phyloP scores from a whole-genome alignment of 2,797 vertebrate genomes.

The Dicrostonyx torquatus region DNA sequence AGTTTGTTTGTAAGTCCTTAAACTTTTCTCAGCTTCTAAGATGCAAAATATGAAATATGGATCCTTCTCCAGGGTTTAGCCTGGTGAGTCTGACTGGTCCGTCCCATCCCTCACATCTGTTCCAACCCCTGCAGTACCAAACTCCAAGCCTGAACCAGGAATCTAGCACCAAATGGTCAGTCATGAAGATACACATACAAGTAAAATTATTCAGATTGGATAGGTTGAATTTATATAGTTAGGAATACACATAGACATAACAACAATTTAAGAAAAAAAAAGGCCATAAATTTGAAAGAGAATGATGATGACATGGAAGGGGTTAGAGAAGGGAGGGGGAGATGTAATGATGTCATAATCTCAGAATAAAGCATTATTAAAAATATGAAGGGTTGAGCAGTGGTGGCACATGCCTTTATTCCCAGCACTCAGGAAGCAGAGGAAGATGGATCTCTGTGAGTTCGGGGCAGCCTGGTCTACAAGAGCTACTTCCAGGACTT shows the following conservation, averaged over 20 bases:
- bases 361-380: not conserved
- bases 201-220: not conserved
- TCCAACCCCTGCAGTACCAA: not conserved
- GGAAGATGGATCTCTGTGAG: no score
- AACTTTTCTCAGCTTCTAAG: not conserved
- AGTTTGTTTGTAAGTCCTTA: constrained; percentile 4
- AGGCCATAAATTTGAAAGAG: not conserved
- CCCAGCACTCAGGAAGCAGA: no score
- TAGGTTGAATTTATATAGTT: not conserved
- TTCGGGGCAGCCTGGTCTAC: no score
- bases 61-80: not conserved
- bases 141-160: not conserved
- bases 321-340: not conserved
- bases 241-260: not conserved
- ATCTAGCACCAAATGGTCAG: not conserved
- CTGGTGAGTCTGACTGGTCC: not conserved
- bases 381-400: not conserved
- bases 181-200: not conserved
- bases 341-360: not conserved
- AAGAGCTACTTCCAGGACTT: no score
- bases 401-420: no score
- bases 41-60: constrained; percentile 16
- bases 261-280: not conserved
- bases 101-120: not conserved
- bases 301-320: not conserved